Percentiles rank a stretch among this genome's conserved stretches.
Conservation (phyloP, 2,797 vertebrate genomes). For the Meda fulgida region DNA sequence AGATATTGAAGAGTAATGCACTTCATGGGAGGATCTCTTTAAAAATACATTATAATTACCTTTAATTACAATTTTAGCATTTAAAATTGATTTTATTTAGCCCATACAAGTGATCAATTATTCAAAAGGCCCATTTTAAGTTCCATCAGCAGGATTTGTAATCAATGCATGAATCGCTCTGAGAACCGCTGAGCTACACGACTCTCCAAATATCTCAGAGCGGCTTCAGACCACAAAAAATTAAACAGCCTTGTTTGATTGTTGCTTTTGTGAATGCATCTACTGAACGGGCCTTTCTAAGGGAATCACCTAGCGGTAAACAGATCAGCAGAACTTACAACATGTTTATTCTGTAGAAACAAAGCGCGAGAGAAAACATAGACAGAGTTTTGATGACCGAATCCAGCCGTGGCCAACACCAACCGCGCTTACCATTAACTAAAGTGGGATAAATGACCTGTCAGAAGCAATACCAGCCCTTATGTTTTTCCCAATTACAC, state of each 20-base stretch:
- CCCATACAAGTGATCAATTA: not conserved
- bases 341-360: conserved; percentile 23
- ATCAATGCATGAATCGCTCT: not conserved
- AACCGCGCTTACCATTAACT: conserved; percentile 84
- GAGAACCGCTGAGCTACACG: not conserved
- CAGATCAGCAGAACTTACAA: conserved; percentile 2
- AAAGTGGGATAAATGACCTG: conserved; percentile 98
- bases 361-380: conserved; percentile 27
- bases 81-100: not conserved
- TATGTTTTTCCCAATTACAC: conserved; percentile 91
- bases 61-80: not conserved
- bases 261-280: not conserved
- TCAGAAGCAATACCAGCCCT: conserved; percentile 86
- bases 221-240: not conserved
- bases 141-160: not conserved
- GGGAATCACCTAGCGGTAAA: not conserved
- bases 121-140: not conserved
- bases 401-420: conserved; percentile 82
- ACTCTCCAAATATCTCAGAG: not conserved
- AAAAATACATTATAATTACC: not conserved
- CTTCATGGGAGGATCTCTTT: too few species aligned
- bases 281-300: not conserved
- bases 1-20: too few species aligned
- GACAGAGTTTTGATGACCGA: conserved; percentile 74
- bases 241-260: not conserved